A percentile compares a stretch with the other conserved stretches of the same genome.
phyloP scores from a whole-genome alignment of 2,888 invertebrate genomes.

The Thera britannica region DNA sequence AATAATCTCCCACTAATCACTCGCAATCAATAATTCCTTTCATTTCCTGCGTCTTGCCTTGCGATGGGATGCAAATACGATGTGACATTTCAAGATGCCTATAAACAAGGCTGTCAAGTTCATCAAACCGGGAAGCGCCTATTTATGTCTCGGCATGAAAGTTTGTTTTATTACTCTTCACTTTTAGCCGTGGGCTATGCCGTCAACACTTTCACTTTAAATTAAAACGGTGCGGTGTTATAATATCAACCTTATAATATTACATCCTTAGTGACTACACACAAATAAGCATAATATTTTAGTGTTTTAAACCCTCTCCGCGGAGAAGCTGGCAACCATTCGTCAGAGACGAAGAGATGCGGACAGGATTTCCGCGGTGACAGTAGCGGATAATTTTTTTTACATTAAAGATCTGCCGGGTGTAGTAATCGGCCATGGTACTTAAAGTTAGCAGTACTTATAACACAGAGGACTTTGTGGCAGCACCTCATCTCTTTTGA shows the following conservation, averaged over 20 bases:
- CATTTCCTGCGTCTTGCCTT: not conserved
- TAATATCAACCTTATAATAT: conserved; percentile 12
- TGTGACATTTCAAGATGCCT: conserved; percentile 14
- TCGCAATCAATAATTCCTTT: no score
- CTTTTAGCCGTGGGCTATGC: conserved; percentile 15
- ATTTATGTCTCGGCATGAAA: conserved; percentile 33
- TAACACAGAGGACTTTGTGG: no score
- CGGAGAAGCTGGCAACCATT: not conserved
- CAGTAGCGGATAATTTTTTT: no score
- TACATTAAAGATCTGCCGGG: no score
- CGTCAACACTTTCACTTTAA: conserved; percentile 22
- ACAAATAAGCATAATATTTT: not conserved
- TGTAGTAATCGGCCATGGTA: no score
- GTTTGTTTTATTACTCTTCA: conserved; percentile 21
- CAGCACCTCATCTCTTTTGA: no score
- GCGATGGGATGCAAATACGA: not conserved
- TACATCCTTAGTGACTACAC: not conserved
- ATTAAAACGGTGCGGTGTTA: not conserved
- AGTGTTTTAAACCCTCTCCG: not conserved
- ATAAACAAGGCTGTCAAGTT: conserved; percentile 42
- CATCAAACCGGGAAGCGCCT: conserved; percentile 51
- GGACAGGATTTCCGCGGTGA: no score
- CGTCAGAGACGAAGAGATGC: not conserved
- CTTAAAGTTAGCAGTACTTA: no score
- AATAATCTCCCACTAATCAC: no score